These are phyloP conservation scores for Sternotherus odoratus DNA, from an alignment of 2,797 vertebrate genomes.

Conservation along the genomic window DNA sequence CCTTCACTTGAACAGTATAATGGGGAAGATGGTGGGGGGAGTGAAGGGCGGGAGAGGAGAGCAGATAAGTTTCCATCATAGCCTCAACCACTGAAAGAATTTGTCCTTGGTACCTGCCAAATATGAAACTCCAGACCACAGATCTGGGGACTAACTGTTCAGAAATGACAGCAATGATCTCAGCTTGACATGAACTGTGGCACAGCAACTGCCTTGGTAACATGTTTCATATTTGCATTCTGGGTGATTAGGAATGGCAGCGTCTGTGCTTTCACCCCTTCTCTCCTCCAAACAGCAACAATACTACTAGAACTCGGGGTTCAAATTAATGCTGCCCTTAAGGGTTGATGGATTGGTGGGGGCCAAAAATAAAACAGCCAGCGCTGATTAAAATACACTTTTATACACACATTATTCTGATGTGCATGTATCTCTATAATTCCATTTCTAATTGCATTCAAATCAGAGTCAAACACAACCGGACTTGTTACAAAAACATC, in stretches of 20 bases:
- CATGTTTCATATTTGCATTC: background rate
- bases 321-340: fast-evolving
- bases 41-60: slow-evolving; percentile 20
- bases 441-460: background rate
- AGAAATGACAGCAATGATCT: slow-evolving; percentile 31
- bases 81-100: slow-evolving; percentile 66
- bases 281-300: background rate
- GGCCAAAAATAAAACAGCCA: background rate
- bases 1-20: slow-evolving; percentile 70
- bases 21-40: background rate
- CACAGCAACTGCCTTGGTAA: slow-evolving; percentile 6
- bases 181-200: background rate
- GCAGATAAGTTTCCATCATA: slow-evolving; percentile 73
- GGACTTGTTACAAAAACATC: background rate
- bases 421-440: fast-evolving
- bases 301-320: background rate
- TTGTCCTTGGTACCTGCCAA: slow-evolving; percentile 73
- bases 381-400: background rate
- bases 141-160: background rate
- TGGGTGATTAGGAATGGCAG: background rate
- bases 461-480: background rate
- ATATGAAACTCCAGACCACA: slow-evolving; percentile 56
- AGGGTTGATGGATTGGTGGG: background rate
- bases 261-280: background rate
- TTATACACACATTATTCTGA: background rate